phyloP scores from a whole-genome alignment of 2,113 vertebrate genomes.

The Elaphurus davidianus region DNA sequence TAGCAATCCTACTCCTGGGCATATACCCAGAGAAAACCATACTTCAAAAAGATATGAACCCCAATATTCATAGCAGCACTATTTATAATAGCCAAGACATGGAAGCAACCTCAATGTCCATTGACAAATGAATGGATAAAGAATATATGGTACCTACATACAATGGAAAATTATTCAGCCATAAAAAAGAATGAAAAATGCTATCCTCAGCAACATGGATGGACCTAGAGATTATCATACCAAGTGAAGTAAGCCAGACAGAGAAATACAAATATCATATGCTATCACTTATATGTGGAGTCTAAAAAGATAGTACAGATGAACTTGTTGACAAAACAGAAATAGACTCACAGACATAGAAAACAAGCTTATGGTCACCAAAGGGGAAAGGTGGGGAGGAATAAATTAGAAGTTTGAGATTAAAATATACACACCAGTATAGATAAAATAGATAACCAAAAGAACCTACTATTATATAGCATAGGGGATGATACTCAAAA shows the following conservation, averaged over 20 bases:
- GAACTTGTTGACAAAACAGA: background rate
- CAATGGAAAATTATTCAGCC: background rate
- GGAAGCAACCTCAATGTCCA: background rate
- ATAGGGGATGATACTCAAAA: background rate
- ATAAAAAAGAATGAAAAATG: background rate
- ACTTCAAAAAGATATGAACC: background rate
- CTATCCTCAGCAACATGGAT: background rate
- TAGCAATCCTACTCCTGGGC: background rate
- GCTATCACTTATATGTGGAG: background rate
- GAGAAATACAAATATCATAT: background rate
- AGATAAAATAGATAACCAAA: background rate
- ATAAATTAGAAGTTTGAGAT: background rate
- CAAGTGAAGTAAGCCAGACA: background rate
- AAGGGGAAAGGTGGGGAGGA: background rate
- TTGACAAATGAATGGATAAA: background rate
- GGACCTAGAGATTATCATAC: background rate
- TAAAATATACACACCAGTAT: background rate
- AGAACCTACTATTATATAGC: background rate
- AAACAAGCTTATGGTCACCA: background rate
- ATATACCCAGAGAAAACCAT: background rate
- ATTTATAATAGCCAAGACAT: background rate
- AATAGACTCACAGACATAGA: background rate
- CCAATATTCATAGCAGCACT: background rate
- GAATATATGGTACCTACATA: background rate
- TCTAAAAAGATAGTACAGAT: background rate